Conservation (phyloP, 1,140 invertebrate species). For the Bursaphelenchus mucronatus region DNA sequence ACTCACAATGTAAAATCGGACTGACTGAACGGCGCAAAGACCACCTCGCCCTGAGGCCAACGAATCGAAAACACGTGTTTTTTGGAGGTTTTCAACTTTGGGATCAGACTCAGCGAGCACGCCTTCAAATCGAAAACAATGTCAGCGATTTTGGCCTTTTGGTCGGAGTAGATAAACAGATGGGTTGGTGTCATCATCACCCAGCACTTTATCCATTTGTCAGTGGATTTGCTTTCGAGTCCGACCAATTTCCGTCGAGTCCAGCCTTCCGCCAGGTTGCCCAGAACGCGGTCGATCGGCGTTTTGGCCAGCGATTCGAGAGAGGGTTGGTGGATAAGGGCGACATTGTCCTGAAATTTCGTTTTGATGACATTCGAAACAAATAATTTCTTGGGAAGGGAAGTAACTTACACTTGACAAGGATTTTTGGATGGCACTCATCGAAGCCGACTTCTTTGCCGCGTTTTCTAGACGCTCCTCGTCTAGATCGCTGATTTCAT, state of each 20-base stretch:
- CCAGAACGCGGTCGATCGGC: background rate
- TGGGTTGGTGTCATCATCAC: conserved; percentile 13
- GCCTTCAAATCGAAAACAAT: conserved; percentile 25
- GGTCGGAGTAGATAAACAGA: conserved; percentile 21
- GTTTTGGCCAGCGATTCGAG: conserved; percentile 6
- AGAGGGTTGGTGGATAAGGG: background rate
- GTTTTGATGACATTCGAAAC: background rate
- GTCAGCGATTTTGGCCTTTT: conserved; percentile 32
- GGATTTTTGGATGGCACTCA: background rate
- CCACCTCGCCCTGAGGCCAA: conserved; percentile 23
- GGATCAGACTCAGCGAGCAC: conserved; percentile 16
- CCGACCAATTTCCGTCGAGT: conserved; percentile 24
- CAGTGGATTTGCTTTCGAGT: conserved; percentile 14
- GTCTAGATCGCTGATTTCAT: conserved; percentile 35
- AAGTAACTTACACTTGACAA: background rate
- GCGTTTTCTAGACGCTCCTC: conserved; percentile 14
- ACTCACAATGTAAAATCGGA: conserved; percentile 26
- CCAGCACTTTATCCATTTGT: conserved; percentile 34
- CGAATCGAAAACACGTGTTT: conserved; percentile 29
- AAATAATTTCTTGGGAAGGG: no score
- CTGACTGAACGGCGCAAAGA: conserved; percentile 25
- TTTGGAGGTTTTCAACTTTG: conserved; percentile 28
- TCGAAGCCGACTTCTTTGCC: conserved; percentile 2
- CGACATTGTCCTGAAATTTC: background rate
- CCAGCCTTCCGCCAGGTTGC: conserved; percentile 32